Conservation (phyloP, 2,888 invertebrate species). For the Drosophila pullipes region DNA sequence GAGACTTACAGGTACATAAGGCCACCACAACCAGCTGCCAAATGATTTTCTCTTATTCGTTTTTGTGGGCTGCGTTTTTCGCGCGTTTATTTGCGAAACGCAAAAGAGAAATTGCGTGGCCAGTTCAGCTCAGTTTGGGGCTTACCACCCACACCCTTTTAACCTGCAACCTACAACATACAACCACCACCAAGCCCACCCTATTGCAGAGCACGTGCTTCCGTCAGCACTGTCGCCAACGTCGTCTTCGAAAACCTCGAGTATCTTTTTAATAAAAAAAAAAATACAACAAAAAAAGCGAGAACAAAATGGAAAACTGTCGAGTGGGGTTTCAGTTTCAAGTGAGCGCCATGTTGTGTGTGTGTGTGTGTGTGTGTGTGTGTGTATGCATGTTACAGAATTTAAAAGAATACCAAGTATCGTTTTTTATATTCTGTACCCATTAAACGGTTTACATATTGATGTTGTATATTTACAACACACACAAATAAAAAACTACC, state of each 20-base stretch:
- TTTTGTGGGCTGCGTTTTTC: constrained; percentile 43
- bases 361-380: constrained; percentile 19
- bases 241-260: constrained; percentile 54
- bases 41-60: constrained; percentile 34
- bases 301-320: constrained; percentile 27
- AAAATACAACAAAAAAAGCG: background rate
- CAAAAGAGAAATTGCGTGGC: constrained; percentile 38
- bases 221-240: constrained; percentile 54
- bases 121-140: constrained; percentile 17
- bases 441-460: background rate
- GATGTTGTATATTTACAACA: background rate
- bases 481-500: background rate
- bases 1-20: background rate
- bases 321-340: constrained; percentile 64
- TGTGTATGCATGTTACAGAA: constrained; percentile 6
- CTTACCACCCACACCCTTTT: constrained; percentile 3
- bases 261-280: constrained; percentile 44
- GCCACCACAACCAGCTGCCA: constrained; percentile 2
- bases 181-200: background rate
- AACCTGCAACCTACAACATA: background rate
- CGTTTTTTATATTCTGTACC: constrained; percentile 40
- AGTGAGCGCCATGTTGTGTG: constrained; percentile 54
- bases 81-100: constrained; percentile 47
- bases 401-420: constrained; percentile 29
- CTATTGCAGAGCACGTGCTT: constrained; percentile 60